Percentiles rank a stretch among this genome's conserved stretches.
Conservation (phyloP, 2,888 invertebrate species). For the Thecophora atra region DNA sequence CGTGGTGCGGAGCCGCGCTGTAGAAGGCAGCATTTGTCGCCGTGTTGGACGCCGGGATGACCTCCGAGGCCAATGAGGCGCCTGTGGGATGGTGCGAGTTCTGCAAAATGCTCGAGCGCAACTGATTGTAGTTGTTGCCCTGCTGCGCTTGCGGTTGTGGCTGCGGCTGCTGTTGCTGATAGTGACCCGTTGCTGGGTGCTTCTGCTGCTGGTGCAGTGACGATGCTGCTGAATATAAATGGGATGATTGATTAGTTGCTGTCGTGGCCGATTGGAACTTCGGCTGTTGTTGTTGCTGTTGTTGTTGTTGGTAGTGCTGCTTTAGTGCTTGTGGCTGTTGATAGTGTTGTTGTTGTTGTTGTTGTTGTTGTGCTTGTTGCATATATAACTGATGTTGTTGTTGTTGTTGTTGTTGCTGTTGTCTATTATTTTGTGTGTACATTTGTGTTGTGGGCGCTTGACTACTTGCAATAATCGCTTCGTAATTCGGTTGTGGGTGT, state of each 20-base stretch:
- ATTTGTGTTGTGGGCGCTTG: constrained; percentile 54
- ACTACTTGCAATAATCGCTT: constrained; percentile 61
- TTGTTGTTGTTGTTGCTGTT: constrained; percentile 51
- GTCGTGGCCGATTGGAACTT: constrained; percentile 49
- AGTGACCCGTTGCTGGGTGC: constrained; percentile 43
- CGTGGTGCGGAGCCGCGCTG: constrained; percentile 48
- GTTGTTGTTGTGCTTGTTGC: constrained; percentile 55
- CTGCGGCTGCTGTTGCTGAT: constrained; percentile 42
- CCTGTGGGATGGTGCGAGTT: constrained; percentile 65
- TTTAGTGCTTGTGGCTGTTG: constrained; percentile 40
- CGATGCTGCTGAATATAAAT: constrained; percentile 62
- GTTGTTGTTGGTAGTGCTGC: constrained; percentile 55
- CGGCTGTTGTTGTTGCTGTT: constrained; percentile 46
- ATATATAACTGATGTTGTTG: constrained; percentile 44
- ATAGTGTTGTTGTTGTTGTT: constrained; percentile 53
- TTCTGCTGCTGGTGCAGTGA: constrained; percentile 51
- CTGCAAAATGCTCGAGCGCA: constrained; percentile 63
- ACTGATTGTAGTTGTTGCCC: constrained; percentile 60
- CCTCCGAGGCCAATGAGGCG: constrained; percentile 45
- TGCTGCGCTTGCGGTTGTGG: constrained; percentile 53
- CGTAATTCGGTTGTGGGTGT: constrained; percentile 66
- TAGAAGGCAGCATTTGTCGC: constrained; percentile 36
- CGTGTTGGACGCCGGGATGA: constrained; percentile 41
- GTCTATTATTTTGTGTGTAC: constrained; percentile 48
- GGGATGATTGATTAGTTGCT: constrained; percentile 63